phyloP scores from a whole-genome alignment of 2,797 vertebrate genomes.

The Parotocinclus haroldoi region DNA sequence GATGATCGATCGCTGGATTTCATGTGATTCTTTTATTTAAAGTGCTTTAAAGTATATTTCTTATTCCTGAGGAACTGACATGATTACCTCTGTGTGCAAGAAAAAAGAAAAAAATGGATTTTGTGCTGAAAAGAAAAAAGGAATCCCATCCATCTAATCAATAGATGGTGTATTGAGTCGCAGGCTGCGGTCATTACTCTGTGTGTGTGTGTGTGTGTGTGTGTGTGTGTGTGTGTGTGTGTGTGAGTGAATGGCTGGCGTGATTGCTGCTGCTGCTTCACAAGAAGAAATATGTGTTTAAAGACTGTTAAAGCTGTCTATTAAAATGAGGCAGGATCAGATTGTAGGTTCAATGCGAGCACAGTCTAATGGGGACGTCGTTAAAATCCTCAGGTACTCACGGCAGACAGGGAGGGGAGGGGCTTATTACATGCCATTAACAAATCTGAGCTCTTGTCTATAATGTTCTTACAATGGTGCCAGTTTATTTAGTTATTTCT shows the following conservation, averaged over 20 bases:
- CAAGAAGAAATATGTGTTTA: constrained; percentile 21
- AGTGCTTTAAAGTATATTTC: no score
- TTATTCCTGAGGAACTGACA: no score
- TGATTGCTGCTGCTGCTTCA: constrained; percentile 12
- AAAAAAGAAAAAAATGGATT: neutral
- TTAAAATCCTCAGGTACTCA: neutral
- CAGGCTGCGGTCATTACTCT: constrained; percentile 3
- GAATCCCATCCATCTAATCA: constrained; percentile 41
- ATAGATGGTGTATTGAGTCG: constrained; percentile 27
- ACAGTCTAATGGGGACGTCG: neutral
- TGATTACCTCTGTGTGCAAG: no score
- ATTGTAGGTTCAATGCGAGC: constrained; percentile 5
- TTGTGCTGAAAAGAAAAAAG: constrained; percentile 23
- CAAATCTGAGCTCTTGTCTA: no score
- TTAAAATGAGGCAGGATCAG: constrained; percentile 23
- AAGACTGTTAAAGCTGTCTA: constrained; percentile 27
- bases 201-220: no score
- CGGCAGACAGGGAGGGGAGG: neutral
- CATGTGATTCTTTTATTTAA: no score
- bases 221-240: no score
- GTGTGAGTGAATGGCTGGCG: no score
- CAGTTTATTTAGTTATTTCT: no score
- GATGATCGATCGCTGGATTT: no score
- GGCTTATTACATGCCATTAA: neutral
- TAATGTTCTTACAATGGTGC: no score